phyloP scores from a whole-genome alignment of 2,888 invertebrate species.

The Podabrus alpinus region DNA sequence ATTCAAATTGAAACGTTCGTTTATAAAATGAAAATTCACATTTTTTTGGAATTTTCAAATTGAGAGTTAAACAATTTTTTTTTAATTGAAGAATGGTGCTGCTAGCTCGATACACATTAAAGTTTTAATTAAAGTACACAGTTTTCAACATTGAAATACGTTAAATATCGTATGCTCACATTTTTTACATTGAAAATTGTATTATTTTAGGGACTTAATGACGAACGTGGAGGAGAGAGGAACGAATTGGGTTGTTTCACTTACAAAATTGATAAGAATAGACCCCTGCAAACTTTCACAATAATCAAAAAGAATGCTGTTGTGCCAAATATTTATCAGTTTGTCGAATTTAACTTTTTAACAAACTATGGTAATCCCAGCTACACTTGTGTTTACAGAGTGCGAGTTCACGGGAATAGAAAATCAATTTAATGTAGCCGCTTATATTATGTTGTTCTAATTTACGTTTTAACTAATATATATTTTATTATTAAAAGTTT shows the following conservation, averaged over 20 bases:
- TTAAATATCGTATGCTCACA: background rate
- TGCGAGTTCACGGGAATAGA: conserved; percentile 65
- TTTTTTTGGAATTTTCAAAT: too few relatives aligned
- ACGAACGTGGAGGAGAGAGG: conserved; percentile 24
- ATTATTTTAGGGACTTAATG: conserved; percentile 36
- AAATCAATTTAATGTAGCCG: background rate
- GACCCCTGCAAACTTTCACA: conserved; percentile 60
- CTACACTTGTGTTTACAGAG: conserved; percentile 75
- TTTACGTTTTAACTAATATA: background rate
- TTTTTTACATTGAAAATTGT: background rate
- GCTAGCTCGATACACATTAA: too few relatives aligned
- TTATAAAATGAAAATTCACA: background rate
- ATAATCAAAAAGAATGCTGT: conserved; percentile 20
- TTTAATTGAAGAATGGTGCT: too few relatives aligned
- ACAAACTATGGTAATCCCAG: conserved; percentile 70
- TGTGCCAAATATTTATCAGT: conserved; percentile 40
- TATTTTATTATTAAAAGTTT: background rate
- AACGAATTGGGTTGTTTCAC: conserved; percentile 57
- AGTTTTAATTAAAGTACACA: too few relatives aligned
- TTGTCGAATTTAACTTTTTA: conserved; percentile 59
- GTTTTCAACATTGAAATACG: too few relatives aligned
- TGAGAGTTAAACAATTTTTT: too few relatives aligned
- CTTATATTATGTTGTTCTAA: background rate
- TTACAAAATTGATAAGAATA: conserved; percentile 55
- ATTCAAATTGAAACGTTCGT: background rate